Conservation (phyloP, 2,797 vertebrate species). For the Zenarchopterus dispar region DNA sequence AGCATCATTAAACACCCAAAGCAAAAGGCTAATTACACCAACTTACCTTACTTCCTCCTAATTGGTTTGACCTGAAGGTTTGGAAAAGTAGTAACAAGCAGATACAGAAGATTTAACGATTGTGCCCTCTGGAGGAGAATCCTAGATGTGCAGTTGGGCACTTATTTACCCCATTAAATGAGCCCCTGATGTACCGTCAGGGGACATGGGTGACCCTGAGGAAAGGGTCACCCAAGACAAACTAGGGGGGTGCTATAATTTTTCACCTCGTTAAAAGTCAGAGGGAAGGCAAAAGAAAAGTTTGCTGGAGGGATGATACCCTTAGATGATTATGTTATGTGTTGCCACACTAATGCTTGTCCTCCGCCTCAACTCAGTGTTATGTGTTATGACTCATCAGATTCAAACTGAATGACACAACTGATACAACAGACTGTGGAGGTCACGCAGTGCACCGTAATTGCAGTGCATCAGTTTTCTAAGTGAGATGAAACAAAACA, state of each 20-base stretch:
- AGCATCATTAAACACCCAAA: conserved; percentile 85
- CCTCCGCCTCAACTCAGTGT: conserved; percentile 3
- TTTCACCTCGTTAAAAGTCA: conserved; percentile 84
- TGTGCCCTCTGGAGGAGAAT: conserved; percentile 83
- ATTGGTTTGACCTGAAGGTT: conserved; percentile 89
- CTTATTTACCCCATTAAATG: conserved; percentile 87
- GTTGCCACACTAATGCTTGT: background rate
- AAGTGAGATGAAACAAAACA: background rate
- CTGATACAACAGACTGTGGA: too few relatives aligned
- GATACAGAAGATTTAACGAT: conserved; percentile 78
- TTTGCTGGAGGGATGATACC: conserved; percentile 27
- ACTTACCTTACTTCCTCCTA: conserved; percentile 84
- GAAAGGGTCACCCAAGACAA: conserved; percentile 75
- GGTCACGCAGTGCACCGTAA: too few relatives aligned
- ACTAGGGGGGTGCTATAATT: conserved; percentile 75
- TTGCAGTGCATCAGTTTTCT: too few relatives aligned
- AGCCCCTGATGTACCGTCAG: too few relatives aligned
- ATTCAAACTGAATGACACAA: too few relatives aligned
- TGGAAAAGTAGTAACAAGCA: conserved; percentile 81
- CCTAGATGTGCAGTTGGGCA: conserved; percentile 71
- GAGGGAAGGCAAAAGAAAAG: conserved; percentile 37
- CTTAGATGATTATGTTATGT: conserved; percentile 22
- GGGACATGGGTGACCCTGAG: too few relatives aligned
- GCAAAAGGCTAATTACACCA: conserved; percentile 86
- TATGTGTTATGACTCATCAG: too few relatives aligned